Conservation (phyloP, 1,140 invertebrate genomes). For the Trypoxylus dichotomus region DNA sequence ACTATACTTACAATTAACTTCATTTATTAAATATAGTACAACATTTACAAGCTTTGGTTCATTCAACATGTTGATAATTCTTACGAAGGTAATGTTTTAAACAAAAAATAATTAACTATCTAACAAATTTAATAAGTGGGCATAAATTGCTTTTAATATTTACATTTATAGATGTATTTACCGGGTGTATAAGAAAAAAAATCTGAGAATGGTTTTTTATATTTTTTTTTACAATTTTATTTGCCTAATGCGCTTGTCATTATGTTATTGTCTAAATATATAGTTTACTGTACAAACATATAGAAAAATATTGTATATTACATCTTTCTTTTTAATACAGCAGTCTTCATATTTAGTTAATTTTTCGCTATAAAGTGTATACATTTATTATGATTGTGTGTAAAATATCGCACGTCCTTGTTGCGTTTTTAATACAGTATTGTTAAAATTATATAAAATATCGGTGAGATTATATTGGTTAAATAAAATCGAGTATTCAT, state of each 20-base stretch:
- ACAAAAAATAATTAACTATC: not conserved
- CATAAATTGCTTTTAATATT: not conserved
- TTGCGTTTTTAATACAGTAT: not conserved
- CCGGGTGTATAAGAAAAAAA: not conserved
- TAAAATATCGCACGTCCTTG: not conserved
- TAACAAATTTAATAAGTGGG: not conserved
- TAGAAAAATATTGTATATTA: constrained; percentile 25
- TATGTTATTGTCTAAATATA: constrained; percentile 23
- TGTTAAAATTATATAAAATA: constrained; percentile 14
- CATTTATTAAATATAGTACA: constrained; percentile 39
- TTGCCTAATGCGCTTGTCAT: constrained; percentile 10
- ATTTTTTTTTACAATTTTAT: not conserved
- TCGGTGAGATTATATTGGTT: constrained; percentile 18
- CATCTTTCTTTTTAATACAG: constrained; percentile 6
- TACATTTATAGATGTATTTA: not conserved
- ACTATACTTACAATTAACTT: not conserved
- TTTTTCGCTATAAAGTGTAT: not conserved
- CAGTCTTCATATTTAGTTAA: constrained; percentile 17
- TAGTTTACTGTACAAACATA: constrained; percentile 15
- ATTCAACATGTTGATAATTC: constrained; percentile 15
- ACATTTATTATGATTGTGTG: not conserved
- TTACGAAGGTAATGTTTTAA: not conserved
- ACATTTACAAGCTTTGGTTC: constrained; percentile 44
- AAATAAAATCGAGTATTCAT: constrained; percentile 20
- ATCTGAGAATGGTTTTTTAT: not conserved